Evolutionary conservation across 2,888 invertebrate genomes (phyloP), one percentile per base, ranked within the genome.

Genomic region (Pediacus dermestoides): DNA sequence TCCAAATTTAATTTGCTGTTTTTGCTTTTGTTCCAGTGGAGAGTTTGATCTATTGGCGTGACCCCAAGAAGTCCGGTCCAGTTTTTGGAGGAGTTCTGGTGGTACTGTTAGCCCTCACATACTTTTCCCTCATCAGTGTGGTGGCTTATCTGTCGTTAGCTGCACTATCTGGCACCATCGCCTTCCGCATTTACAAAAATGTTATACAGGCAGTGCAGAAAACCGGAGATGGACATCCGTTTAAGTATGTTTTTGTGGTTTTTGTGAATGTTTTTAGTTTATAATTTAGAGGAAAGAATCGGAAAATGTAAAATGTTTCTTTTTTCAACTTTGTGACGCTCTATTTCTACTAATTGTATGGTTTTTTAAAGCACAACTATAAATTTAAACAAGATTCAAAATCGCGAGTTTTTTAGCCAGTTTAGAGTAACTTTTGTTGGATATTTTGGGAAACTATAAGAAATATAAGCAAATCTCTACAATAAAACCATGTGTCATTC

Each of bases 31-130:
- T 80, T 81, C 4, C 77, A 91, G 91, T 91, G 81, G 87, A 91
- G 73, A 89, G 92, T 66, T 78, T 97, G 71, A 87, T 99, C 71
- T 96, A 97, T 78, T 99, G 97, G 97, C 85, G 95, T 55, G 88
- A 91, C 75, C 87, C 92, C 57, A 90, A 88, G 75, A 91, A 88
- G 73, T 90, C 93, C 52, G 97, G 92, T 55, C 82, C 86, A 61
- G 93, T 93, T 52, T 91, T 97, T 70, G 94, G 91, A 66, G 84
- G 85, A 57, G 85, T 89, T 56, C 78, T 97, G 65, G 80, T 86
- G 63, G 80, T 91, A 64, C 84, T 97, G 62, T 77, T 96, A 71
- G 90, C 95, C 62, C 82, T 99, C 72, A 88, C 93, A 66, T 88
- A 87, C 76, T 92, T 88, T 80, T 93, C 93, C 60, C 81, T 96